Conservation (phyloP, 2,888 invertebrate genomes). For the Xestia xanthographa region DNA sequence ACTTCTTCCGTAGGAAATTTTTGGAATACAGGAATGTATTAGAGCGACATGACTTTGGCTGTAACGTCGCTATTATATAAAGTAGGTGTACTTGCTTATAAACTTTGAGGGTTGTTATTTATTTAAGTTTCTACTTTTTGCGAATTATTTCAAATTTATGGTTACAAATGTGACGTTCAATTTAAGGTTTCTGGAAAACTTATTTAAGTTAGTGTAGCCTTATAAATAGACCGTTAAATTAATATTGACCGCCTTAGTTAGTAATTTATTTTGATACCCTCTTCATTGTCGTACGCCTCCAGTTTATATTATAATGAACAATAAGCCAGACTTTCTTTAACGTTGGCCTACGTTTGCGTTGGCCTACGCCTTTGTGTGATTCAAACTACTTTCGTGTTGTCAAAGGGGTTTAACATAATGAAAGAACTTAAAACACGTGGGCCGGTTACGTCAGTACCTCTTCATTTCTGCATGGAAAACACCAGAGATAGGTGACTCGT, state of each 20-base stretch:
- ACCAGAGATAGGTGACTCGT: background rate
- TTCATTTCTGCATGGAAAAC: conserved; percentile 16
- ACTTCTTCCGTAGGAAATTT: conserved; percentile 5
- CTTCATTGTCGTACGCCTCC: background rate
- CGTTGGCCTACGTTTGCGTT: too few species aligned
- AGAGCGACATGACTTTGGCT: conserved; percentile 4
- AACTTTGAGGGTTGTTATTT: background rate
- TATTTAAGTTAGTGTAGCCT: background rate
- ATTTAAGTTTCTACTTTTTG: background rate
- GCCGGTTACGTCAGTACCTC: background rate
- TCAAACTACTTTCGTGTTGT: background rate
- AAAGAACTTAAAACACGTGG: background rate
- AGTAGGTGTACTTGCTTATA: background rate
- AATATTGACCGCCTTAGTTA: too few species aligned
- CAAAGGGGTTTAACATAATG: conserved; percentile 10
- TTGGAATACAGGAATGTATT: conserved; percentile 4
- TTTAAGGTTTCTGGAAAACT: background rate
- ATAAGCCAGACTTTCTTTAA: conserved; percentile 13
- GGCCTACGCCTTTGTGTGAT: conserved; percentile 3
- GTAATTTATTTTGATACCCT: background rate
- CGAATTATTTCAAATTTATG: background rate
- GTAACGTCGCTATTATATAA: background rate
- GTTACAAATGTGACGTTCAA: background rate
- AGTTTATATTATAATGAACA: conserved; percentile 15
- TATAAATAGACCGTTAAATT: too few species aligned